Percentiles rank a stretch among this genome's conserved stretches.
phyloP scores from a whole-genome alignment of 2,113 vertebrate genomes.

The Nettapus auritus region DNA sequence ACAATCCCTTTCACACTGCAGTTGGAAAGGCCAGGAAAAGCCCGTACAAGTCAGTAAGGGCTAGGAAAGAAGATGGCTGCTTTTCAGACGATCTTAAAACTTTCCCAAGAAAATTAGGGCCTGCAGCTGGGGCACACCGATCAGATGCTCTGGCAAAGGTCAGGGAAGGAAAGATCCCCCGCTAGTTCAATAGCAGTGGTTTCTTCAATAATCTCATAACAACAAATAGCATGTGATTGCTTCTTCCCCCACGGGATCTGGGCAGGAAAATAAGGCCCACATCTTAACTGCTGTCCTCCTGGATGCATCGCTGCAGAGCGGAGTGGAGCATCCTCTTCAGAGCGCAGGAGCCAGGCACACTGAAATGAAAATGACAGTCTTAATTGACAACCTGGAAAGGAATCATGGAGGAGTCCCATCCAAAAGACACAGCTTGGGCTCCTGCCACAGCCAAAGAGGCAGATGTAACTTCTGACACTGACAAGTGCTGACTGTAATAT shows the following conservation, averaged over 20 bases:
- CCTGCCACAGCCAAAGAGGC: background rate
- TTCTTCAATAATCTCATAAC: background rate
- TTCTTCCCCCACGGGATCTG: background rate
- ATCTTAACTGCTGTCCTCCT: background rate
- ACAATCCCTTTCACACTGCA: background rate
- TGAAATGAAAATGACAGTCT: background rate
- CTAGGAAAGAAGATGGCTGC: background rate
- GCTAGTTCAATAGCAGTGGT: background rate
- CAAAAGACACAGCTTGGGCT: background rate
- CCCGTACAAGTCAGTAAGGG: background rate
- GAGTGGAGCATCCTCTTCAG: background rate
- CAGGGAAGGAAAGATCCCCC: background rate
- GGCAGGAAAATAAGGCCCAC: background rate
- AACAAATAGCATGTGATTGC: background rate
- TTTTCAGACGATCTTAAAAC: background rate
- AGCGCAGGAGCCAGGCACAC: background rate
- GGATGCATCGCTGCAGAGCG: background rate
- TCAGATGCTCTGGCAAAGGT: slow-evolving; percentile 9
- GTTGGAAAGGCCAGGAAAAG: background rate
- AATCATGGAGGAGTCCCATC: background rate
- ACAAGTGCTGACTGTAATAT: background rate
- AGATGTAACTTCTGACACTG: slow-evolving; percentile 23
- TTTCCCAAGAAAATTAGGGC: background rate
- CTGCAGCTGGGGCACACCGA: slow-evolving; percentile 1
- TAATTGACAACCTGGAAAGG: background rate